These are phyloP conservation scores for Dinocampus coccinellae DNA, from an alignment of 2,888 invertebrate genomes.

Conservation along the genomic window DNA sequence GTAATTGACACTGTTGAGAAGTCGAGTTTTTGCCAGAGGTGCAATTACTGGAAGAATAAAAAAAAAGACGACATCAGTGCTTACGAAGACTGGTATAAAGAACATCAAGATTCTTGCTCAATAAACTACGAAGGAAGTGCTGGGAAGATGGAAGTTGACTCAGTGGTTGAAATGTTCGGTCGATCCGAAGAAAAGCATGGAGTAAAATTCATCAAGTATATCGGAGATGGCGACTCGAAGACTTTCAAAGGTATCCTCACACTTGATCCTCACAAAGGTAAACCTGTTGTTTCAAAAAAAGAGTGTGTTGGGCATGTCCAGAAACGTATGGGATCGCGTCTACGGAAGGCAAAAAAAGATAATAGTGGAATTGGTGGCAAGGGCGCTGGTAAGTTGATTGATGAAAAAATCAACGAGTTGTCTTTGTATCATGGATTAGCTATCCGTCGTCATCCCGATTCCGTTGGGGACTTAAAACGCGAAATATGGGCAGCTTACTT, in stretches of 20 bases:
- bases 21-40: slow-evolving; percentile 30
- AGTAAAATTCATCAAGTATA: slow-evolving; percentile 27
- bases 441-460: slow-evolving; percentile 24
- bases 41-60: slow-evolving; percentile 25
- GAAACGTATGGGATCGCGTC: slow-evolving; percentile 31
- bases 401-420: no score
- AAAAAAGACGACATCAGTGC: slow-evolving; percentile 13
- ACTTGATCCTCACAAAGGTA: slow-evolving; percentile 14
- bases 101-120: slow-evolving; percentile 25
- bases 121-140: slow-evolving; percentile 33
- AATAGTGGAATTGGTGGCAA: slow-evolving; percentile 28
- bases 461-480: slow-evolving; percentile 7
- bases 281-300: slow-evolving; percentile 17
- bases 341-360: slow-evolving; percentile 21
- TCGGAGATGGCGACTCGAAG: slow-evolving; percentile 37
- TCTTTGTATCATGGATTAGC: slow-evolving; percentile 30
- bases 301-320: slow-evolving; percentile 33
- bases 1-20: slow-evolving; percentile 29
- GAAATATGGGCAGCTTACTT: slow-evolving; percentile 21
- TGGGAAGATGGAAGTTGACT: slow-evolving; percentile 39
- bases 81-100: slow-evolving; percentile 17
- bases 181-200: slow-evolving; percentile 27
- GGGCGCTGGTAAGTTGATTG: slow-evolving; percentile 19
- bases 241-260: slow-evolving; percentile 26
- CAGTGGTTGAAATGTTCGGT: slow-evolving; percentile 36